Base-by-base conservation (phyloP, 1,140 invertebrate species). In the Orius laevigatus region DNA sequence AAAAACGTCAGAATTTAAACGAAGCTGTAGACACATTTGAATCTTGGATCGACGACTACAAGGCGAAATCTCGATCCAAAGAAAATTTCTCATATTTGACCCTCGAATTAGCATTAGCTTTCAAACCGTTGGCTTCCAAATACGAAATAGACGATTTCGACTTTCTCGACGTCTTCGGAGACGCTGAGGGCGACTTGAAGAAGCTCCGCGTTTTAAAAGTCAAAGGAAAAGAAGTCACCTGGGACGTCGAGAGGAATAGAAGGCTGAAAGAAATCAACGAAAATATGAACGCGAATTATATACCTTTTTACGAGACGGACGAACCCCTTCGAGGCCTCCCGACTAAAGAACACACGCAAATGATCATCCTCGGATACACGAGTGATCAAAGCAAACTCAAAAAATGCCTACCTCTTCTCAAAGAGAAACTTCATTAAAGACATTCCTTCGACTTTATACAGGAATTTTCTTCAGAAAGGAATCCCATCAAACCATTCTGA, bases 331-430 rank as follows among this genome's bases (percentile, higher is more conserved):
- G 52, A 16, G 64, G 59, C 18, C 52, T 66, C 5, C 65, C 65
- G 0, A 61, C 57, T 8, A 57, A 55, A 19, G 58, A 62, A 11
- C 64, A 66, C 38, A 53, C 54, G 1, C 46, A 57, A 12, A 57
- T 63, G 16, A 66, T 67, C 9, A 60, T 67, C 59, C 63, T 63
- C 61, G 64, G 54, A 3, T 67, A 63, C 47, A 65, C 61, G 18
- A 51, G 58, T 5, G 65, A 67, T 11, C 45, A 53, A 1, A 53
- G 55, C 2, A 67, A 64, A 49, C 40, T 66, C 0, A 66, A 65
- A 48, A 66, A 66, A 50, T 53, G 54, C 9, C 45, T 63, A 11
- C 51, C 61, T 2, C 50, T 53, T 0, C 42, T 66, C 5, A 53
- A 53, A 10, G 60, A 65, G 14, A 64, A 60, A 45, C 19, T 63